A percentile compares a stretch with the other conserved stretches of the same genome.
Conservation (phyloP, 2,113 vertebrate genomes). For the Myrmecobius fasciatus region DNA sequence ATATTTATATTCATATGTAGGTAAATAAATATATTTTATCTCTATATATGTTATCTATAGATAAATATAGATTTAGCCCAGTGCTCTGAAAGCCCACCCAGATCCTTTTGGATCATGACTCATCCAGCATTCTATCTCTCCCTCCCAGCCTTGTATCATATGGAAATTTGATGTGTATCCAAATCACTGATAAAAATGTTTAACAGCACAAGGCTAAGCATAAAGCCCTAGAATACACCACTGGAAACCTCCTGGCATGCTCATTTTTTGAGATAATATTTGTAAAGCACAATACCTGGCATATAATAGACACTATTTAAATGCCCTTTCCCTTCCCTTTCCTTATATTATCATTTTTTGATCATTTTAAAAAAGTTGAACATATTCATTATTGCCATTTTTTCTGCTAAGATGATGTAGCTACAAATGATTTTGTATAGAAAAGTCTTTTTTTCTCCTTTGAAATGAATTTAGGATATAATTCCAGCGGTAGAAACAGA, state of each 20-base stretch:
- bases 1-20: no score
- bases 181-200: not conserved
- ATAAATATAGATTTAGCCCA: not conserved
- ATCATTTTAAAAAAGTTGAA: not conserved
- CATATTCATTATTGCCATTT: not conserved
- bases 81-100: not conserved
- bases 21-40: no score
- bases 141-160: not conserved
- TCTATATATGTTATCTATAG: no score
- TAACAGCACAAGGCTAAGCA: not conserved
- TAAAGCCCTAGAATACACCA: not conserved
- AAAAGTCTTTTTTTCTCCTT: not conserved
- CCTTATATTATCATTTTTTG: not conserved
- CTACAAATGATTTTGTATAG: not conserved
- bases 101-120: not conserved
- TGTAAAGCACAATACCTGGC: not conserved
- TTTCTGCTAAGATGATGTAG: not conserved
- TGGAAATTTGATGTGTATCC: not conserved
- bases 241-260: not conserved
- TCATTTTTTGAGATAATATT: not conserved
- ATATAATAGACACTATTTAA: not conserved
- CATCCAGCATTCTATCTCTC: not conserved
- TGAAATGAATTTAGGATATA: not conserved
- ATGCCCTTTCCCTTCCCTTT: not conserved
- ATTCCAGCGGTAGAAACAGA: not conserved